Percentiles rank a stretch among this genome's conserved stretches.
Evolutionary conservation across 1,140 invertebrate species (phyloP).

Genomic region (Cotesia glomerata): DNA sequence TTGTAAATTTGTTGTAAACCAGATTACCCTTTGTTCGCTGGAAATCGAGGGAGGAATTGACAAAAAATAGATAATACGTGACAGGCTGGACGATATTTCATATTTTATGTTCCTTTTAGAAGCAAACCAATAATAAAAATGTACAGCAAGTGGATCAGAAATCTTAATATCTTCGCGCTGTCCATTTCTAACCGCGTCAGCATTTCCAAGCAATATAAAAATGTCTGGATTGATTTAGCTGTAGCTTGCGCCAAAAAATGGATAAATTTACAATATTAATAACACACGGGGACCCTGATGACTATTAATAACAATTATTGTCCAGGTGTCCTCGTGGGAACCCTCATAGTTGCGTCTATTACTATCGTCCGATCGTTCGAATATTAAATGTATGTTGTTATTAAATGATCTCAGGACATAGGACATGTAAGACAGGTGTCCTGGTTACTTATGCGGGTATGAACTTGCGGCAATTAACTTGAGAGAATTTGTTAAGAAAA

Average conservation of each 20-base stretch:
- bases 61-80: constrained; percentile 1
- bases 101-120: constrained; percentile 41
- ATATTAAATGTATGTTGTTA: neutral
- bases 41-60: neutral
- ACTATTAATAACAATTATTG: neutral
- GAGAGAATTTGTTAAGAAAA: too few species aligned
- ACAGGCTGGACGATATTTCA: constrained; percentile 54
- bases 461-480: too few species aligned
- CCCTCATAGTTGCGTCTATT: neutral
- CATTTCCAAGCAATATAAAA: constrained; percentile 59
- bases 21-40: too few species aligned
- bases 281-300: neutral
- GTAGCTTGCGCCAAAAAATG: too few species aligned
- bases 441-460: neutral
- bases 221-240: constrained; percentile 61
- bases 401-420: neutral
- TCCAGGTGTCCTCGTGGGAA: constrained; percentile 2
- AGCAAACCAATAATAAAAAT: constrained; percentile 57
- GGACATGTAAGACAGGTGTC: neutral
- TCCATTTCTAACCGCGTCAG: constrained; percentile 43
- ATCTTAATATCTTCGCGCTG: constrained; percentile 58
- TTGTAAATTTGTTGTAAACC: too few species aligned
- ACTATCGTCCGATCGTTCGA: neutral
- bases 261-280: too few species aligned
- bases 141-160: constrained; percentile 51